These are phyloP conservation scores for Polylopha cassiicola DNA, from an alignment of 2,888 invertebrate genomes.

Conservation along the genomic window DNA sequence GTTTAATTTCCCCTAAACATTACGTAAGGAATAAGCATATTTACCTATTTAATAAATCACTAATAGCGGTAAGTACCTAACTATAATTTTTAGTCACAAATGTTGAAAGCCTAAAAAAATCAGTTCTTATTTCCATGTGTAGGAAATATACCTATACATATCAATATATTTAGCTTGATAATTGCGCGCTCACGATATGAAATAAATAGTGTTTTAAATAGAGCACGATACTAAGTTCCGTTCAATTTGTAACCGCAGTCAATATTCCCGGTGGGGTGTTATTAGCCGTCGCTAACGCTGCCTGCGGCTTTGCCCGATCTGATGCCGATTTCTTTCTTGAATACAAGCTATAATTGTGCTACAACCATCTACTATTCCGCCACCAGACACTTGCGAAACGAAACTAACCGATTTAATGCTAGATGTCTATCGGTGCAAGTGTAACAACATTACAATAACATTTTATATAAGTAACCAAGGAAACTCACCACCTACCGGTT, in stretches of 20 bases:
- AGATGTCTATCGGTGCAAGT: slow-evolving; percentile 55
- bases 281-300: slow-evolving; percentile 57
- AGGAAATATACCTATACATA: not conserved
- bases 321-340: slow-evolving; percentile 69
- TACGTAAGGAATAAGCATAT: no score
- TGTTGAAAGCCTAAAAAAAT: no score
- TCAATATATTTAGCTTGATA: slow-evolving; percentile 5
- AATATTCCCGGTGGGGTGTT: slow-evolving; percentile 64
- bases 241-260: slow-evolving; percentile 68
- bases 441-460: slow-evolving; percentile 36
- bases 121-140: no score
- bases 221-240: slow-evolving; percentile 56
- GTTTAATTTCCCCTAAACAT: no score
- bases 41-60: no score
- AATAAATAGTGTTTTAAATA: slow-evolving; percentile 61
- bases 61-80: no score
- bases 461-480: slow-evolving; percentile 37
- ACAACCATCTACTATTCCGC: slow-evolving; percentile 41
- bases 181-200: slow-evolving; percentile 33
- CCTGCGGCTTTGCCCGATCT: slow-evolving; percentile 61
- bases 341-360: slow-evolving; percentile 65
- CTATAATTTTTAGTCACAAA: no score
- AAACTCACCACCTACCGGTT: no score
- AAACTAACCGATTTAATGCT: slow-evolving; percentile 50
- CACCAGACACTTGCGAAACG: slow-evolving; percentile 51